These are phyloP conservation scores for Drosophila infuscata DNA, from an alignment of 2,888 invertebrate species.

Conservation along the genomic window DNA sequence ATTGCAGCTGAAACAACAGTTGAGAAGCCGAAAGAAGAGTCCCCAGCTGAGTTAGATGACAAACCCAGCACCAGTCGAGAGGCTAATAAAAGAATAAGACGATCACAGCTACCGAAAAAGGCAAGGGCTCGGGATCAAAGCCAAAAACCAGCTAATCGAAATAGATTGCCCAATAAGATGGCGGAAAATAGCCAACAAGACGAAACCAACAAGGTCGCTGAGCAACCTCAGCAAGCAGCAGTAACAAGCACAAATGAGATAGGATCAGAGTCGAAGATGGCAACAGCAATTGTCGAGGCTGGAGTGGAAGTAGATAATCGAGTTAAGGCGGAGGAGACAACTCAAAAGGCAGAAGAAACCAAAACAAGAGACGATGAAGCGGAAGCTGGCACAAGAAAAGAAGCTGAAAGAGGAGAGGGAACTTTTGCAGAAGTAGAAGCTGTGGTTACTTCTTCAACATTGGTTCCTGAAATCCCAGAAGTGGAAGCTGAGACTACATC, in stretches of 20 bases:
- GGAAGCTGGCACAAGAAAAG: not conserved
- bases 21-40: not conserved
- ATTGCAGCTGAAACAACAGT: too few species aligned
- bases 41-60: constrained; percentile 29
- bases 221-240: not conserved
- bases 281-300: not conserved
- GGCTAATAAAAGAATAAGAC: constrained; percentile 42
- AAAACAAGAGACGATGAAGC: not conserved
- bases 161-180: constrained; percentile 16
- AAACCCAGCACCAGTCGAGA: constrained; percentile 65
- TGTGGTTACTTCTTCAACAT: not conserved
- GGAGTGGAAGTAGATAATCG: not conserved
- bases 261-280: not conserved
- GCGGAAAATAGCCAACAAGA: not conserved
- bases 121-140: constrained; percentile 58
- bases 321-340: not conserved
- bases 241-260: not conserved
- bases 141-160: constrained; percentile 59
- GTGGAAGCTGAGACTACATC: not conserved
- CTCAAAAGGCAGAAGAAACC: not conserved
- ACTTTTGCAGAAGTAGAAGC: too few species aligned
- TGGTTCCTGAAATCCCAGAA: not conserved
- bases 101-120: constrained; percentile 58
- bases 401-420: not conserved
- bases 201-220: not conserved